Evolutionary conservation across 1,140 invertebrate genomes (phyloP).

Genomic region (Zaprionus davidi): DNA sequence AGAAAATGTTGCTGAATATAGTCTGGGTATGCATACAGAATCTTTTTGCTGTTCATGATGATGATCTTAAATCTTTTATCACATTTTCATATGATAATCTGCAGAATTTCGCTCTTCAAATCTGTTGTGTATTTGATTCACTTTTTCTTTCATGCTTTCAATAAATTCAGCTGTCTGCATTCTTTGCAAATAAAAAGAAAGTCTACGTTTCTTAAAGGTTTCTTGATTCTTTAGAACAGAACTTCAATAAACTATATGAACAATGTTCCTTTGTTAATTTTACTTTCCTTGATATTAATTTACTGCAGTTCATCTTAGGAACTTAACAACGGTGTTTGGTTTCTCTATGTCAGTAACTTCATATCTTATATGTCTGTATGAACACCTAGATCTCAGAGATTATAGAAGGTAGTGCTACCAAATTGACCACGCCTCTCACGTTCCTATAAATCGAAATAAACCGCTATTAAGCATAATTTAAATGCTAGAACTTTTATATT

Average conservation of each 20-base stretch:
- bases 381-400: too few species aligned
- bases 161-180: background rate
- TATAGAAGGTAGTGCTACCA: too few species aligned
- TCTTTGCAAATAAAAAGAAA: background rate
- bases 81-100: background rate
- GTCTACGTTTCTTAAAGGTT: background rate
- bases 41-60: too few species aligned
- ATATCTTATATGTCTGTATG: too few species aligned
- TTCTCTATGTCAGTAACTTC: background rate
- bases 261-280: background rate
- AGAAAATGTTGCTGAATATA: too few species aligned
- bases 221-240: background rate
- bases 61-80: too few species aligned
- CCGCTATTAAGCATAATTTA: too few species aligned
- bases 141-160: constrained; percentile 2
- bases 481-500: too few species aligned
- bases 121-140: background rate
- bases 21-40: too few species aligned
- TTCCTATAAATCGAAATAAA: too few species aligned
- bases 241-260: background rate
- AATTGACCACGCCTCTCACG: too few species aligned
- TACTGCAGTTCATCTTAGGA: background rate
- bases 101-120: background rate
- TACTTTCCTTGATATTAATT: background rate
- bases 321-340: too few species aligned